Percentiles rank a stretch among this genome's conserved stretches.
These are phyloP conservation scores for Melopsittacus undulatus DNA, from an alignment of 2,797 vertebrate species.

Conservation along the genomic window DNA sequence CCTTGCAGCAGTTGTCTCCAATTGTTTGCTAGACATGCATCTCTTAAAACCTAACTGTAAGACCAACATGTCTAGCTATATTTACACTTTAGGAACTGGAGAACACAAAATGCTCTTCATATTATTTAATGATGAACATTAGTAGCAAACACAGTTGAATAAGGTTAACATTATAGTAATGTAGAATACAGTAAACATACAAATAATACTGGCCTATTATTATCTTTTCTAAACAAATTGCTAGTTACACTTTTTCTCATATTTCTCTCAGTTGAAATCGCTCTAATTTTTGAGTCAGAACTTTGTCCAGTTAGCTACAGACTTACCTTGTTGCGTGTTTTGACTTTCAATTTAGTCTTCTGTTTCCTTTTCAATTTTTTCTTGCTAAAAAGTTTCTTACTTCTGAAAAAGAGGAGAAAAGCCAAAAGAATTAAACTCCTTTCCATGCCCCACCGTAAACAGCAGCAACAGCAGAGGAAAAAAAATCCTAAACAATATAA, in stretches of 20 bases:
- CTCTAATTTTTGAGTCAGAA: background rate
- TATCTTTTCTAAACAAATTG: background rate
- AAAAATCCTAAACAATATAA: background rate
- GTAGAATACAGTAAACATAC: background rate
- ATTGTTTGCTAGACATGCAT: background rate
- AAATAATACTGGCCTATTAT: background rate
- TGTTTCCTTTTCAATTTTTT: slow-evolving; percentile 98
- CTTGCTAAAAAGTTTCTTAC: slow-evolving; percentile 97
- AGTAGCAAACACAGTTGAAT: background rate
- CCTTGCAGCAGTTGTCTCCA: background rate
- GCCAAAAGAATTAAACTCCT: background rate
- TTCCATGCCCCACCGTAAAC: background rate
- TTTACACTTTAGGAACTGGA: background rate
- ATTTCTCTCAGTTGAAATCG: background rate
- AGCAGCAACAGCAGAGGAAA: background rate
- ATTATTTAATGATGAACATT: background rate
- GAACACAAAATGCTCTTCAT: background rate
- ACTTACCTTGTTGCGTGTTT: slow-evolving; percentile 95
- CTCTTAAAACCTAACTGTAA: background rate
- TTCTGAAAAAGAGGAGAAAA: slow-evolving; percentile 81
- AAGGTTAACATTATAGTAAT: background rate
- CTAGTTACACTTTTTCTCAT: background rate
- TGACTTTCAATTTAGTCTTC: slow-evolving; percentile 98
- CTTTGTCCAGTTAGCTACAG: background rate
- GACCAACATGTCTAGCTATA: background rate